Evolutionary conservation across 2,797 vertebrate species (phyloP), one percentile per base, ranked within the genome.

Genomic region (Bucorvus abyssinicus): DNA sequence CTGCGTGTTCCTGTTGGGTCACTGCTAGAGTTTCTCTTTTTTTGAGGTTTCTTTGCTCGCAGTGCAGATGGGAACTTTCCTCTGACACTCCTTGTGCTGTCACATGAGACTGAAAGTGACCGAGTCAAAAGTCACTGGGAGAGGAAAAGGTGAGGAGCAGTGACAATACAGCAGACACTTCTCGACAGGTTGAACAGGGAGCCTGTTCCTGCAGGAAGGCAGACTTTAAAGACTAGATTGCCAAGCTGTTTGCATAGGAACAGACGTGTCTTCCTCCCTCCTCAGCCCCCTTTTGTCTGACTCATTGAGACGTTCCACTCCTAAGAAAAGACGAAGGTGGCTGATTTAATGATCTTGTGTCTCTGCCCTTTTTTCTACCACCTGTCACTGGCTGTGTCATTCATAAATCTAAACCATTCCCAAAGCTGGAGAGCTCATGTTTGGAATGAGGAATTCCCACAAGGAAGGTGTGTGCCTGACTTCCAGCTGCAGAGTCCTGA

Each of bases 231-330:
- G 47, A 85, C n/a, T 44, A 84, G 70, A 36, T 82, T 85, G 19
- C 63, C 40, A 47, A 26, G 53, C 40, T 47, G 8, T 90, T 94
- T 89, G 36, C 59, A 19, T 92, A 12, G 55, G 75, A 93, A 82
- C 86, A 82, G 89, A 38, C 36, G 44, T 42, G 29, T 87, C 65
- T 89, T 84, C 91, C 82, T 64, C 38, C 70, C 57, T 91, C 67
- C 40, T 52, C 88, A 64, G 52, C 84, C 64, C 69, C n/a, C 69
- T 89, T 85, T 84, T 63, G 56, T 81, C 76, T 94, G 93, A 82
- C 63, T 94, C 95, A 60, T 38, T 79, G 71, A 88, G 89, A 92
- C 84, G 71, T 75, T 49, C 69, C 63, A 47, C 86, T 75, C 30
- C 59, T 75, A 32, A 52, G 73, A 44, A 65, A 74, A 77, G 60